Conservation (phyloP, 1,140 invertebrate genomes). For the Brachionus sp. region DNA sequence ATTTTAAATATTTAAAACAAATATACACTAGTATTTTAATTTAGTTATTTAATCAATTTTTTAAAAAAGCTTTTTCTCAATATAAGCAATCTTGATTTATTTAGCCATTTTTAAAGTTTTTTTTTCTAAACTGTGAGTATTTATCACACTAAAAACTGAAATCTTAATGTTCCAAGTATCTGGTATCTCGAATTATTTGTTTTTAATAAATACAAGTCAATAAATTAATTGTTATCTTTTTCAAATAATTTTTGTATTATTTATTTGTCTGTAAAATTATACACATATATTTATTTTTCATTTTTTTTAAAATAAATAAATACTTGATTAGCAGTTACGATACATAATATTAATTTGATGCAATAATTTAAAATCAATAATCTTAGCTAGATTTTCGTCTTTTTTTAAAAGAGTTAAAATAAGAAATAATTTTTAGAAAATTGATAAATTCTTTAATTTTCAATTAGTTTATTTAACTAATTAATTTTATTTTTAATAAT, state of each 20-base stretch:
- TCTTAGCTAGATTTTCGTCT: not conserved
- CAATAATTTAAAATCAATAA: not conserved
- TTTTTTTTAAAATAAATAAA: not conserved
- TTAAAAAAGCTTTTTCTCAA: not conserved
- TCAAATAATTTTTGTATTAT: no score
- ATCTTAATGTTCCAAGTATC: no score
- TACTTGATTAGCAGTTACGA: not conserved
- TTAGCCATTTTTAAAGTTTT: not conserved
- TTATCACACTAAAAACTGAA: no score
- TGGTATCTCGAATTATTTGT: no score
- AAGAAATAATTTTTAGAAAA: no score
- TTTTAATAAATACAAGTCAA: no score
- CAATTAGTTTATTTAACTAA: no score
- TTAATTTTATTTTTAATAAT: no score
- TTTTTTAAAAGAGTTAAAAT: not conserved
- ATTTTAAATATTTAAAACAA: not conserved
- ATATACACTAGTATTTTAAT: not conserved
- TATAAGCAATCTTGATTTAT: not conserved
- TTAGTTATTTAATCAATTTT: not conserved
- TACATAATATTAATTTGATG: not conserved
- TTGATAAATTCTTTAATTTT: no score
- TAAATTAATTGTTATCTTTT: no score
- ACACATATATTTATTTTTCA: not conserved
- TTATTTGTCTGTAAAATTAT: not conserved
- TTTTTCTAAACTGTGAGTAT: not conserved